Evolutionary conservation across 2,888 invertebrate genomes (phyloP).

Genomic region (Acanthosoma haemorrhoidale): DNA sequence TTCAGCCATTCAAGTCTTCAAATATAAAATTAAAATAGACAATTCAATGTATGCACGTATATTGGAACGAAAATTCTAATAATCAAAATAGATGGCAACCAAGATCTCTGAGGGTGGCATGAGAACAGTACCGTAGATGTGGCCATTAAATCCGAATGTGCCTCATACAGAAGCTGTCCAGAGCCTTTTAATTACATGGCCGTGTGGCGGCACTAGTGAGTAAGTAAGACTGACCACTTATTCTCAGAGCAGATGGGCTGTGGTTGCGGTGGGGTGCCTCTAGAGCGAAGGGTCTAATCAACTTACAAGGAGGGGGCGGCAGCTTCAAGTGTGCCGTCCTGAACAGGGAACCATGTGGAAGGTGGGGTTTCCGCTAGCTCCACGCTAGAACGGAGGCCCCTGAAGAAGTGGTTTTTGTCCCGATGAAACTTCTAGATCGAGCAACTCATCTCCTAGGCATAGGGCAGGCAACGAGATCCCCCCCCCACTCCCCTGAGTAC

Average conservation of each 20-base stretch:
- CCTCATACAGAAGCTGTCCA: neutral
- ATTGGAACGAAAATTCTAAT: no score
- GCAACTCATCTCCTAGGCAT: neutral
- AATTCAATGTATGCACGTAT: no score
- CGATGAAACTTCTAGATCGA: neutral
- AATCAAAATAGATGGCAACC: no score
- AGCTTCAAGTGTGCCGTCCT: no score
- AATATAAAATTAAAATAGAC: no score
- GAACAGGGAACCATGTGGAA: slow-evolving; percentile 5
- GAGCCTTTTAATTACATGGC: neutral
- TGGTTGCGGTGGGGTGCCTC: neutral
- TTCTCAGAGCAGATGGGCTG: neutral
- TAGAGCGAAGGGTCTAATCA: no score
- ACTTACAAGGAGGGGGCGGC: neutral
- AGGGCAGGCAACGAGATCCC: neutral
- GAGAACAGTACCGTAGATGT: no score
- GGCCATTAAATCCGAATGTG: no score
- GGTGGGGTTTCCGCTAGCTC: neutral
- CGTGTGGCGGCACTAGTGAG: no score
- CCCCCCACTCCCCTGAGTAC: neutral
- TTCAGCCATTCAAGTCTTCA: no score
- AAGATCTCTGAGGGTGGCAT: no score
- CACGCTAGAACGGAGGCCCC: neutral
- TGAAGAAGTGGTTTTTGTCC: neutral
- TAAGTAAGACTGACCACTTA: neutral